These are phyloP conservation scores for Euwallacea fornicatus DNA, from an alignment of 1,140 invertebrate genomes.

Conservation along the genomic window DNA sequence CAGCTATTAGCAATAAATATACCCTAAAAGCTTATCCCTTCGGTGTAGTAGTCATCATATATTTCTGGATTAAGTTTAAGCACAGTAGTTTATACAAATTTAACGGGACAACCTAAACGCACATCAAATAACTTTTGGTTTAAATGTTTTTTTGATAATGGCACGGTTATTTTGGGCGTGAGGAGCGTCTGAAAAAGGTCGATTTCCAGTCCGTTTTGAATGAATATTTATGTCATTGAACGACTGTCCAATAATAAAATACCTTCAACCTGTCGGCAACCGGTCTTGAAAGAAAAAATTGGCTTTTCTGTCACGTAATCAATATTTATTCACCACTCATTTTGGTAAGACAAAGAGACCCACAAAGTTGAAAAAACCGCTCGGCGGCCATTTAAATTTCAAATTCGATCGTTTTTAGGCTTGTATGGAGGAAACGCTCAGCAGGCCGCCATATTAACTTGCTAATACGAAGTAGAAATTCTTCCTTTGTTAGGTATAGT, in stretches of 20 bases:
- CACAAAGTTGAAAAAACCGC: slow-evolving; percentile 13
- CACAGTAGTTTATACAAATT: slow-evolving; percentile 32
- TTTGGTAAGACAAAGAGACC: slow-evolving; percentile 18
- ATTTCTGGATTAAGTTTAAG: slow-evolving; percentile 33
- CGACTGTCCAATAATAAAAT: too few relatives aligned
- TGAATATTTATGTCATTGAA: too few relatives aligned
- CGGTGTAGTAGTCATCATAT: slow-evolving; percentile 30
- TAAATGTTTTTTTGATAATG: slow-evolving; percentile 1
- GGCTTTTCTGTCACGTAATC: slow-evolving; percentile 15
- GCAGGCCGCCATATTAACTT: slow-evolving; percentile 14
- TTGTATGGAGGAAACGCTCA: neutral
- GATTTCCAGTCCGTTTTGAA: neutral
- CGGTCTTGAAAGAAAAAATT: slow-evolving; percentile 4
- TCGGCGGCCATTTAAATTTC: slow-evolving; percentile 17
- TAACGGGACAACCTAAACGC: slow-evolving; percentile 16
- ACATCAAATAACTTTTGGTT: slow-evolving; percentile 25
- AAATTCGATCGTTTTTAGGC: slow-evolving; percentile 11
- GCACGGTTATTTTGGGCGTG: neutral
- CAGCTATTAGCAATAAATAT: slow-evolving; percentile 31
- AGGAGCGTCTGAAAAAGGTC: neutral
- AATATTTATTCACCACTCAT: slow-evolving; percentile 15
- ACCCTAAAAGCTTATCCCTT: slow-evolving; percentile 28
- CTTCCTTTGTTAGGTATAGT: too few relatives aligned
- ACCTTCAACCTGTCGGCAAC: neutral
- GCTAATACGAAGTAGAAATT: slow-evolving; percentile 1